Evolutionary conservation across 1,140 invertebrate species (phyloP), one percentile per base, ranked within the genome.

Genomic region (Ganaspis sp.): DNA sequence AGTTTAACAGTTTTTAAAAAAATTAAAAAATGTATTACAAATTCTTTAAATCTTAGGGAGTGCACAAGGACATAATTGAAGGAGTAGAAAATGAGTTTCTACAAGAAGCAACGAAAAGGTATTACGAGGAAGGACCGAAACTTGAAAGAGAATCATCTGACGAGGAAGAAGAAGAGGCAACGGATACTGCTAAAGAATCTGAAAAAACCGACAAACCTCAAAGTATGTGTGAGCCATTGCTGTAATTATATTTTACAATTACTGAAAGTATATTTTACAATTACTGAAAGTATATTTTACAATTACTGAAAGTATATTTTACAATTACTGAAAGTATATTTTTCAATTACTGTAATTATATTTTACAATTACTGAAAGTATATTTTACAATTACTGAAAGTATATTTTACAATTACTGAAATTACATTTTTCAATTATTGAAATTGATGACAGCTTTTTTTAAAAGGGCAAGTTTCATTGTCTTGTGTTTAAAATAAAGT

Each of bases 21-120:
- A n/a, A 85, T 84, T 0, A 88, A 88, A 80, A 81, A 81, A 23
- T 29, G 76, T 37, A 70, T 79, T 17, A 77, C 89, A 88, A n/a
- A 83, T 84, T 58, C 83, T 88, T 58, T 85, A 85, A 58, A 84
- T 94, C 92, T 1, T 93, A 93, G 69, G 93, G 93, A 34, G 93
- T 92, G 17, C 91, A 91, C 73, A 86, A 92, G 34, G 87, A 89
- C 38, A 92, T 92, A 72, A 91, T 92, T 71, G 92, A 93, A 72
- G 91, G 91, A 72, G 92, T 92, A 45, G 90, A 76, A 37, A 29
- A 64, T 70, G 73, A 37, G 58, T 74, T 49, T 69, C 17, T 58
- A 12, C 19, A 29, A 42, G 26, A 45, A 29, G 70, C 17, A 72
- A 49, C 38, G 53, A 49, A 49, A 29, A 29, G 38, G 15, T 72